Evolutionary conservation across 2,888 invertebrate genomes (phyloP), one percentile per base, ranked within the genome.

Genomic region (Petrolisthes cinctipes): DNA sequence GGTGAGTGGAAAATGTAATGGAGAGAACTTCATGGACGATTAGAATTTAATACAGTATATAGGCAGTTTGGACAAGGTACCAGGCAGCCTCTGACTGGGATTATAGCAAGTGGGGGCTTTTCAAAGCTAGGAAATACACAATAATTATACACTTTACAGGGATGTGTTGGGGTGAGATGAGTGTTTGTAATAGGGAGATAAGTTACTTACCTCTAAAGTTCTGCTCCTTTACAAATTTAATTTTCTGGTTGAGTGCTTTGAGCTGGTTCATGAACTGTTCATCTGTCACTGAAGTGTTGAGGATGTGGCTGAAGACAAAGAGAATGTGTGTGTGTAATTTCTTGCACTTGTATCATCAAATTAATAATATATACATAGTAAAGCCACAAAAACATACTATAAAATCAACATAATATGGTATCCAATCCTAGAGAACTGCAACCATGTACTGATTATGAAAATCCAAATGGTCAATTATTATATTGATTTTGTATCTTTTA

Each of bases 141-240:
- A 51, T 4, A 54, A 17, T 14, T 54, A 17, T 78, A 54, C 54
- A 14, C 56, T 20, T 17, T 79, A 11, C 56, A 37, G 20, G 9
- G 20, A 79, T 9, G 37, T 37, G 37, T 79, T 23, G 20, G 56
- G 53, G 6, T 51, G 17, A 14, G 20, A 76, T 14, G 14, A 53
- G 4, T 51, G 54, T 14, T 76, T 17, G 17, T 76, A 53, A 51
- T 1, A 76, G 14, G n/a, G 51, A 61, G 20, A 23, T n/a, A 71
- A 14, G 5, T 9, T 20, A 68, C 95, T 92, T 96, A 92, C 92
- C 97, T 93, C 96, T 97, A 92, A 98, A 98, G 92, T 96, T 97
- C 92, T 99, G 97, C 92, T 98, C 98, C 92, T 98, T 98, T 0
- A 98, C 96, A 94, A 99, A 97, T 92, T 96, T 97, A 23, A 99